Conservation (phyloP, 2,888 invertebrate genomes). For the Anticlea derivata region DNA sequence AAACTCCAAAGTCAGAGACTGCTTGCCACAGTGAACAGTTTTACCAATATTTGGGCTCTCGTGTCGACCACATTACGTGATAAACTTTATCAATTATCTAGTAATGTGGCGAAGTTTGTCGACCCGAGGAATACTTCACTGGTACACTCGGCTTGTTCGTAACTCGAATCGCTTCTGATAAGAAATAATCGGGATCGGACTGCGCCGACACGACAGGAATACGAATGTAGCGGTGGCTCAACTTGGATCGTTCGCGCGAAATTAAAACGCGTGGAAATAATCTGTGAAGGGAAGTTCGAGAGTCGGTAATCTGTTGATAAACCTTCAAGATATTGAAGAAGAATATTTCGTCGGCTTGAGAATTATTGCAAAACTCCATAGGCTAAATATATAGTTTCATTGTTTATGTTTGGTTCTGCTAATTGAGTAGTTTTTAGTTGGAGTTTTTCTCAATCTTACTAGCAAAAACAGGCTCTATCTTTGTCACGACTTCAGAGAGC, state of each 20-base stretch:
- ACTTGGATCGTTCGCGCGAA: slow-evolving; percentile 32
- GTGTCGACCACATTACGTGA: slow-evolving; percentile 51
- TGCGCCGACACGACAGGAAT: slow-evolving; percentile 44
- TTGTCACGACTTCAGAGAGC: no score
- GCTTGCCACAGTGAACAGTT: slow-evolving; percentile 52
- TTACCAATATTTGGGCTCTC: slow-evolving; percentile 64
- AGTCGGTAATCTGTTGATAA: slow-evolving; percentile 29
- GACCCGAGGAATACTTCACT: slow-evolving; percentile 58
- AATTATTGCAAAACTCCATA: slow-evolving; percentile 19
- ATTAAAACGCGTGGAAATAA: slow-evolving; percentile 39
- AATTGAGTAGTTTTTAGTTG: no score
- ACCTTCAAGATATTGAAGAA: slow-evolving; percentile 25
- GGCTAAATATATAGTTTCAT: neutral
- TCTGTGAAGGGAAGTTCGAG: slow-evolving; percentile 34
- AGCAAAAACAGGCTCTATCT: no score
- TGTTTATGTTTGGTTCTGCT: no score
- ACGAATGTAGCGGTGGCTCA: slow-evolving; percentile 39
- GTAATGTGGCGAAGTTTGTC: slow-evolving; percentile 65
- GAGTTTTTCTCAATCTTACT: no score
- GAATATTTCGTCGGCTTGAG: slow-evolving; percentile 14
- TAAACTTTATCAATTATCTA: slow-evolving; percentile 77
- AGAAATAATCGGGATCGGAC: slow-evolving; percentile 47
- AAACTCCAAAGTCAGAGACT: slow-evolving; percentile 48
- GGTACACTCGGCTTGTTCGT: slow-evolving; percentile 49
- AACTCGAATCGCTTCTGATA: slow-evolving; percentile 52